Base-by-base conservation (phyloP, 1,140 invertebrate species). In the Schlechtendalia chinensis region DNA sequence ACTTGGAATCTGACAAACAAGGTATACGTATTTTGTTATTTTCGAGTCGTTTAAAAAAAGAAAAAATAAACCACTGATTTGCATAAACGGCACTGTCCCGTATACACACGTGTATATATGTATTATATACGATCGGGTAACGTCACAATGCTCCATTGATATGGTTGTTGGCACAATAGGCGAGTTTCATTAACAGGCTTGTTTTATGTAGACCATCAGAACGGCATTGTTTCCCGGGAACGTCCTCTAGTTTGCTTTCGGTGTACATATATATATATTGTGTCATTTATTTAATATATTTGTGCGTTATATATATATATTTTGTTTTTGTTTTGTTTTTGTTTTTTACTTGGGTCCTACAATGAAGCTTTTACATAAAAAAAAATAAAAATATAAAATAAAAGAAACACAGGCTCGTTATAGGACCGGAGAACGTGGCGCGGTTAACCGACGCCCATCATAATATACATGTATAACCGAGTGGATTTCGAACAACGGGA, bases 171-270 rank as follows among this genome's bases (percentile, higher is more conserved):
- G 58, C 39, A 79, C 75, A 79, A 79, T 79, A 47, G 75, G 53
- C 58, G 17, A 61, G 75, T 79, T 79, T 79, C 75, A 79, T 79
- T 79, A 79, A 79, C 75, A 63, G 58, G 75, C 75, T 79, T 79
- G 75, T 79, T 79, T 79, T 79, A 79, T 79, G 56, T 79, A 59
- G 75, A 79, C 75, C 75, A 79, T 79, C 75, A 79, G 32, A 24
- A 47, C 75, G 32, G 75, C 75, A 79, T 79, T 79, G 75, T 79
- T 79, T 79, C 39, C 56, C 56, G 58, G 27, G 69, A 54, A 72
- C 74, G 74, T 77, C 74, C 74, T 59, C 74, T 77, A 45, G 74
- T 77, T 77, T 77, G 74, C 74, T 77, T 77, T 77, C 56, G 56
- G 54, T 77, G 8, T 27, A 59, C n/a, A 50, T 50, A 50, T 50